A percentile compares a stretch with the other conserved stretches of the same genome.
Conservation (phyloP, 2,888 invertebrate species). For the Acleris emargana region DNA sequence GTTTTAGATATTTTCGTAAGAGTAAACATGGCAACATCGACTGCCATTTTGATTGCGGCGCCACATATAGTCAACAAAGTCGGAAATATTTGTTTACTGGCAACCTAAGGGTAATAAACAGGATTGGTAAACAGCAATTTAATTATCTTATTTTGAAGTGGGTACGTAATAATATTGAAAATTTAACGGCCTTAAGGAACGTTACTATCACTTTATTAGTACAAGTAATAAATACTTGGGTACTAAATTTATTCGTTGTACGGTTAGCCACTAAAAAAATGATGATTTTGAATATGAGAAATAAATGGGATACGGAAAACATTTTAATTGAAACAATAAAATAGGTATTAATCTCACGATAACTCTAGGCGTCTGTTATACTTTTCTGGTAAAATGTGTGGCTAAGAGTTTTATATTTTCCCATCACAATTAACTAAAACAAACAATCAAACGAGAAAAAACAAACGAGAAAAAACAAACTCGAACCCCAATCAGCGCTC, state of each 20-base stretch:
- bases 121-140: constrained; percentile 2
- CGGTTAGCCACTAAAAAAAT: too few species aligned
- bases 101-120: not conserved
- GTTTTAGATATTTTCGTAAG: not conserved
- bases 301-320: too few species aligned
- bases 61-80: constrained; percentile 14
- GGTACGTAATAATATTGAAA: not conserved
- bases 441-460: not conserved
- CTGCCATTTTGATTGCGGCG: constrained; percentile 14
- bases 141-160: not conserved
- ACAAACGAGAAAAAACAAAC: constrained; percentile 2
- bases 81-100: constrained; percentile 12
- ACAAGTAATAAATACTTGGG: not conserved
- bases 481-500: constrained; percentile 11
- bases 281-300: too few species aligned
- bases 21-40: constrained; percentile 11
- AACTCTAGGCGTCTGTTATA: too few species aligned
- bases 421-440: not conserved
- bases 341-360: too few species aligned
- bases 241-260: not conserved
- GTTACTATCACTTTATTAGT: not conserved
- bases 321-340: too few species aligned
- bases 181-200: too few species aligned
- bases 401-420: too few species aligned
- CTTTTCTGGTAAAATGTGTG: too few species aligned